Conservation (phyloP, 1,140 invertebrate species). For the Aethina tumida region DNA sequence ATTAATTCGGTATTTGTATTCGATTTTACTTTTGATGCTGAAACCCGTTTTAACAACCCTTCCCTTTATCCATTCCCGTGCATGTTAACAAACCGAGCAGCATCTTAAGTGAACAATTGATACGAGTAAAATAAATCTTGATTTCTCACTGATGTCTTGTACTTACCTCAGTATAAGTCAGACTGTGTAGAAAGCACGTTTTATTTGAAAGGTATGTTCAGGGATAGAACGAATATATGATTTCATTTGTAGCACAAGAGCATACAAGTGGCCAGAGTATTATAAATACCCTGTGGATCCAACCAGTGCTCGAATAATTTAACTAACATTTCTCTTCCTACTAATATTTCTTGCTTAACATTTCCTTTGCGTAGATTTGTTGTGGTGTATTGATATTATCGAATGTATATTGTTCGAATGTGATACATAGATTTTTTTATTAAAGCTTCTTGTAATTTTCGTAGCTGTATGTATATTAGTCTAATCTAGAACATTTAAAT, state of each 20-base stretch:
- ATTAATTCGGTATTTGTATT: slow-evolving; percentile 1
- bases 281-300: slow-evolving; percentile 20
- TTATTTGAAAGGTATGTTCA: slow-evolving; percentile 3
- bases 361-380: not conserved
- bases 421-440: slow-evolving; percentile 9
- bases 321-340: slow-evolving; percentile 4
- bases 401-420: slow-evolving; percentile 5
- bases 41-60: slow-evolving; percentile 2
- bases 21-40: not conserved
- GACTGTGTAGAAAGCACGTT: slow-evolving; percentile 10
- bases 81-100: slow-evolving; percentile 11
- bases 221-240: slow-evolving; percentile 4
- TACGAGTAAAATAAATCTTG: slow-evolving; percentile 3
- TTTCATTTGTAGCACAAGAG: slow-evolving; percentile 14
- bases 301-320: slow-evolving; percentile 13
- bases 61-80: slow-evolving; percentile 11
- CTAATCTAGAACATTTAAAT: slow-evolving; percentile 1
- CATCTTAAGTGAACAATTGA: too few species aligned
- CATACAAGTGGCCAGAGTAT: slow-evolving; percentile 22
- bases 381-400: slow-evolving; percentile 3
- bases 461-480: slow-evolving; percentile 8
- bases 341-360: too few species aligned
- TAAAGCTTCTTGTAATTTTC: slow-evolving; percentile 5
- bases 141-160: slow-evolving; percentile 1
- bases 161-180: slow-evolving; percentile 1